Evolutionary conservation across 1,140 invertebrate species (phyloP).

Genomic region (Drepana arcuata): DNA sequence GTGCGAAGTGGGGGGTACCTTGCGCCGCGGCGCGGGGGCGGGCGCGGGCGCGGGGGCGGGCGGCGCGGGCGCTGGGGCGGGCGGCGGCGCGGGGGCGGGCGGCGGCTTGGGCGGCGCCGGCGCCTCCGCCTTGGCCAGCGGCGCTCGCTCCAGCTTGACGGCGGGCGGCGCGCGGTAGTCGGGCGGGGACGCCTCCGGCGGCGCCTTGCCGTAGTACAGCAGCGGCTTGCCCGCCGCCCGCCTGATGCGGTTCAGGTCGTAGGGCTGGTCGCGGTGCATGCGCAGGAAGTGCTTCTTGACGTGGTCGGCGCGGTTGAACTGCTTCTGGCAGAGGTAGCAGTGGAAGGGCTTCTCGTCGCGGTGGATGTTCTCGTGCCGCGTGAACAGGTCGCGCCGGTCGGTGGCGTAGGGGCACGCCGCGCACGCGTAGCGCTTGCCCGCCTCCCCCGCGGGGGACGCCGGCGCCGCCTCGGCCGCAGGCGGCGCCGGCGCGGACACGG

Average conservation of each 20-base stretch:
- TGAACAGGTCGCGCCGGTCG: conserved; percentile 93
- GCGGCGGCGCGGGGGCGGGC: conserved; percentile 10
- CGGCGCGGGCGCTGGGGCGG: conserved; percentile 17
- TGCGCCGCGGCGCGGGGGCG: conserved; percentile 21
- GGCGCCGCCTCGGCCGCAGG: conserved; percentile 23
- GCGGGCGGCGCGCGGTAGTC: conserved; percentile 3
- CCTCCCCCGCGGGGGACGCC: conserved; percentile 32
- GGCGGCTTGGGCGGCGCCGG: conserved; percentile 6
- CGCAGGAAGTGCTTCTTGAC: conserved; percentile 94
- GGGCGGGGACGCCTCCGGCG: not conserved
- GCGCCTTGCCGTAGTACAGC: conserved; percentile 23
- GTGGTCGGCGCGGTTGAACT: conserved; percentile 95
- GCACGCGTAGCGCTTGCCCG: conserved; percentile 85
- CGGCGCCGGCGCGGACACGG: conserved; percentile 19
- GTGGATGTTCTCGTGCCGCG: conserved; percentile 96
- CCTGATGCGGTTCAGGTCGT: conserved; percentile 87
- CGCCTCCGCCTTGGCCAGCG: conserved; percentile 35
- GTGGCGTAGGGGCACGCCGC: conserved; percentile 90
- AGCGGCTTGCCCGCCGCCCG: conserved; percentile 42
- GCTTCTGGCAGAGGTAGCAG: conserved; percentile 92
- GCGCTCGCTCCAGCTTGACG: conserved; percentile 41
- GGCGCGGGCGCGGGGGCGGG: conserved; percentile 24
- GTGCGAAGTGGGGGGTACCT: not conserved
- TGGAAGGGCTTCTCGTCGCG: conserved; percentile 94
- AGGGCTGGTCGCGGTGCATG: conserved; percentile 89